These are phyloP conservation scores for Drosophila mayaguana DNA, from an alignment of 2,888 invertebrate genomes.

Conservation along the genomic window DNA sequence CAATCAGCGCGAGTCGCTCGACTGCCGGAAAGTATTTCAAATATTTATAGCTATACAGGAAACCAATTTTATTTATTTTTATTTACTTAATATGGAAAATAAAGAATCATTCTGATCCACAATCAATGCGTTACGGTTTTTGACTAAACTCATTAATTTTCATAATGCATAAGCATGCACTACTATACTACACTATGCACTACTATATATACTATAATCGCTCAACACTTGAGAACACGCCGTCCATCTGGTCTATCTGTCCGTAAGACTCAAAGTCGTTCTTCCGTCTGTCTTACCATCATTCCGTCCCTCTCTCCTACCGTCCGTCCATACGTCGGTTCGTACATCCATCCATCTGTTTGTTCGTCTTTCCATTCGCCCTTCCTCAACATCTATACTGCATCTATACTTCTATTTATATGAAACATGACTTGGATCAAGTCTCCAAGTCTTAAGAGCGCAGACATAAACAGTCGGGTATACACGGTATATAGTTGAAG, in stretches of 20 bases:
- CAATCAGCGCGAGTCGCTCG: slow-evolving; percentile 4
- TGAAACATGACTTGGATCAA: too few relatives aligned
- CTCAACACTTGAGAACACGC: background rate
- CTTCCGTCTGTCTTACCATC: background rate
- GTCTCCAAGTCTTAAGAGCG: too few relatives aligned
- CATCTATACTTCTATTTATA: too few relatives aligned
- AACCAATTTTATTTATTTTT: slow-evolving; percentile 37
- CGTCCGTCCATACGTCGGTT: background rate
- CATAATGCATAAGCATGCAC: too few relatives aligned
- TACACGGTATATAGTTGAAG: too few relatives aligned
- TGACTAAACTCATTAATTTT: background rate
- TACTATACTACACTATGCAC: too few relatives aligned
- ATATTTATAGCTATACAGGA: slow-evolving; percentile 24
- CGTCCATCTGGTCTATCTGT: background rate
- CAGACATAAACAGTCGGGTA: too few relatives aligned
- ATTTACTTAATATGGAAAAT: slow-evolving; percentile 29
- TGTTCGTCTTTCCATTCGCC: too few relatives aligned
- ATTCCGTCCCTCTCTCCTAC: too few relatives aligned
- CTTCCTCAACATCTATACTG: too few relatives aligned
- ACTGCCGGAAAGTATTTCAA: slow-evolving; percentile 10
- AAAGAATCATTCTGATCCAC: slow-evolving; percentile 5
- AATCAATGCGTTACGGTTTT: background rate
- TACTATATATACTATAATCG: background rate
- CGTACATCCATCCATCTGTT: too few relatives aligned
- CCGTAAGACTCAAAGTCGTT: too few relatives aligned